These are phyloP conservation scores for Enteromius afrohamiltoni DNA, from an alignment of 2,797 vertebrate species.

Conservation along the genomic window DNA sequence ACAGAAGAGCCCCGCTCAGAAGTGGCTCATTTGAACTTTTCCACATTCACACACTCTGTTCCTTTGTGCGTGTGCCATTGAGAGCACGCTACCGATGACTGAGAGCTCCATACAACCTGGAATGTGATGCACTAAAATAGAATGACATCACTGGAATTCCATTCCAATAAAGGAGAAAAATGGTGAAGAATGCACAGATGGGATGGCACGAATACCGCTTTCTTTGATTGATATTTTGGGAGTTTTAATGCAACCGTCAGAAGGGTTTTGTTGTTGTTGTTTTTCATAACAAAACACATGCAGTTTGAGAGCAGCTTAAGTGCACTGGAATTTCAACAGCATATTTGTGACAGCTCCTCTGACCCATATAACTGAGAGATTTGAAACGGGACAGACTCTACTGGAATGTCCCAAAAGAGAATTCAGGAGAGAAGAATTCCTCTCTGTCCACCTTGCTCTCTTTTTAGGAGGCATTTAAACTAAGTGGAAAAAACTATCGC, in stretches of 20 bases:
- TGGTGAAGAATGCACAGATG: not conserved
- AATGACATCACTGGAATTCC: conserved; percentile 48
- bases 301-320: not conserved
- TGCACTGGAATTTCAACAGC: not conserved
- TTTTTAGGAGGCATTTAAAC: conserved; percentile 43
- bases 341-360: conserved; percentile 38
- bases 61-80: conserved; percentile 28
- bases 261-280: not conserved
- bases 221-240: not conserved
- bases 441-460: not conserved
- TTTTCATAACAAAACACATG: not conserved
- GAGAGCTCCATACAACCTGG: conserved; percentile 9
- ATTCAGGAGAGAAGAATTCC: conserved; percentile 14
- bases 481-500: conserved; percentile 26
- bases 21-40: not conserved
- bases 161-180: conserved; percentile 46
- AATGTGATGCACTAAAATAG: conserved; percentile 31
- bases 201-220: not conserved
- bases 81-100: conserved; percentile 3
- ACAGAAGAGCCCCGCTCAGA: conserved; percentile 6
- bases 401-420: conserved; percentile 23
- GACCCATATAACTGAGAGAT: conserved; percentile 30
- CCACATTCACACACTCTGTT: conserved; percentile 12
- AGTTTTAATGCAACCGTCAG: not conserved
- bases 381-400: conserved; percentile 29